Base-by-base conservation (phyloP, 2,888 invertebrate genomes). In the Philereme vetulata region DNA sequence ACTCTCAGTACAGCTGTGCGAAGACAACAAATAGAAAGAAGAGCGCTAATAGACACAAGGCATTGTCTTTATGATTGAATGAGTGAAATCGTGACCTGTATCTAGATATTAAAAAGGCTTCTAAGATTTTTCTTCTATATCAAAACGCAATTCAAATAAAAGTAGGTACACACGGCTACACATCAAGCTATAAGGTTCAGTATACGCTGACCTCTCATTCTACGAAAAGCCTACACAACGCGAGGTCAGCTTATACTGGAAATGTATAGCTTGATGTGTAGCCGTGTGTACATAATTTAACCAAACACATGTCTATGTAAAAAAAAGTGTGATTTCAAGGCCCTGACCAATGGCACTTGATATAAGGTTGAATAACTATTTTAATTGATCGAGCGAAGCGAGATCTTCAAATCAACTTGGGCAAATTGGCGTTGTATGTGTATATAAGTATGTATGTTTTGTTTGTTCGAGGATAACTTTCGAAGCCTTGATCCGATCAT, bases 11-110 rank as follows among this genome's bases (percentile, higher is more conserved):
- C 21, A 46, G 9, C 38, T 49, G 36, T 40, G 11, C 11, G 7
- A 48, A 8, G 11, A 38, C 8, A 35, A 10, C 8, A 3, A 45
- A 11, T 5, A 32, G 21, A 49, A 50, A 7, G 33, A 21, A 52
- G 40, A 54, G 44, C 45, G 64, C 62, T 64, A 59, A 60, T 45
- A 62, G 60, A 65, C 65, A 67, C 34, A 60, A 58, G 60, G 56
- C 61, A 51, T 0, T 34, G 4, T 36, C 33, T 42, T 47, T n/a
- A 38, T 56, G 33, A 38, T 50, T 36, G 36, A 8, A 11, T 4
- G 36, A 36, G 8, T 54, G 11, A 45, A 33, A 50, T 32, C 7
- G 11, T 56, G 50, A 33, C 33, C n/a, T 40, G 21, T 21, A 21
- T 21, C 21, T 21, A 21, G 21, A 21, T 21, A 4, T 40, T 35